A percentile compares a stretch with the other conserved stretches of the same genome.
Evolutionary conservation across 2,113 vertebrate genomes (phyloP).

Genomic region (Leiothrix lutea): DNA sequence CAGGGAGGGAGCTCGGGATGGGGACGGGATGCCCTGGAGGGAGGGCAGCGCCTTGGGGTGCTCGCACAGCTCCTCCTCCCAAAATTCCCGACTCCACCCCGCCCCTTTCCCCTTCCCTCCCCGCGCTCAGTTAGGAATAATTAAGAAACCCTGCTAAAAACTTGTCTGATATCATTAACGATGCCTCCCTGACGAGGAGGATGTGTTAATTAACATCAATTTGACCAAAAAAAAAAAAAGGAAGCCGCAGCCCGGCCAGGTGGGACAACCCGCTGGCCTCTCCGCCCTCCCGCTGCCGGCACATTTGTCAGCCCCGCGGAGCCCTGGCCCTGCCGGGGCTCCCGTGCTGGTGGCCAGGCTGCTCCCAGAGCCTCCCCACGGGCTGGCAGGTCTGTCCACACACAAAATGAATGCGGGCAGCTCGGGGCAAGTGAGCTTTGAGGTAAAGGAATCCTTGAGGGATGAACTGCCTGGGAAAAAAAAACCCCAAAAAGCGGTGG

Average conservation of each 20-base stretch:
- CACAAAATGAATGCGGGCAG: fast-evolving
- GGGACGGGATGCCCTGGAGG: not conserved
- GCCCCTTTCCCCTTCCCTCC: not conserved
- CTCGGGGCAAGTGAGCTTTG: not conserved
- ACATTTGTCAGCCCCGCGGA: not conserved
- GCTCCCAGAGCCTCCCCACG: not conserved
- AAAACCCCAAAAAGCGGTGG: no score
- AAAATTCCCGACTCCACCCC: not conserved
- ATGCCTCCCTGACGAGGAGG: not conserved
- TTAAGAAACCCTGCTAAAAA: conserved; percentile 52
- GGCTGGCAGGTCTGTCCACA: no score
- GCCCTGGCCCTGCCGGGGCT: not conserved
- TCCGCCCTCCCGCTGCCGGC: not conserved
- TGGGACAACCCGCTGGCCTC: not conserved
- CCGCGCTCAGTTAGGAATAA: conserved; percentile 32
- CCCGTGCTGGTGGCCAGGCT: not conserved
- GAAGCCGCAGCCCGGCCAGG: not conserved
- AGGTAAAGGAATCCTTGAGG: fast-evolving
- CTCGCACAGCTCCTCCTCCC: not conserved
- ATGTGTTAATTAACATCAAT: conserved; percentile 51
- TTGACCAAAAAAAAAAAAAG: not conserved
- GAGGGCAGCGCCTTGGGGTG: not conserved
- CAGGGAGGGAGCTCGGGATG: not conserved
- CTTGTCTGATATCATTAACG: conserved; percentile 9
- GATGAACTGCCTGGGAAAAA: not conserved